A percentile compares a stretch with the other conserved stretches of the same genome.
Conservation (phyloP, 2,888 invertebrate genomes). For the Hedychridium roseum region DNA sequence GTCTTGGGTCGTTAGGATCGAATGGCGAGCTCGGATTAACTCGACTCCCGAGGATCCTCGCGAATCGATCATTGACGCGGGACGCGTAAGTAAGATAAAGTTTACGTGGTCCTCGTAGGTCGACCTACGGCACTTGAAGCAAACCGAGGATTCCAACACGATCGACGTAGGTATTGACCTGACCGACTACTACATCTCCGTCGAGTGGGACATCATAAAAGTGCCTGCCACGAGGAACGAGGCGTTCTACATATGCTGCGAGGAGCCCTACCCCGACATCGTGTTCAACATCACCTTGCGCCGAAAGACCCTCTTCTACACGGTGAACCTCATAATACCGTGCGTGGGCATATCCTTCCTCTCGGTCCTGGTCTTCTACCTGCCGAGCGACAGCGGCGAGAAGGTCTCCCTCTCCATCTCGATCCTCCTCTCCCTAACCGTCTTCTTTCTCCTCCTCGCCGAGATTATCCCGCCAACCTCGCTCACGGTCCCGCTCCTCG, state of each 20-base stretch:
- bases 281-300: constrained; percentile 96
- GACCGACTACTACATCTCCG: constrained; percentile 94
- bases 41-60: too few relatives aligned
- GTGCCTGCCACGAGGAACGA: constrained; percentile 91
- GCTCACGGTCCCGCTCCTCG: constrained; percentile 88
- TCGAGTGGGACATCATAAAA: constrained; percentile 98
- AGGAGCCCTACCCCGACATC: constrained; percentile 96
- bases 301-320: constrained; percentile 96
- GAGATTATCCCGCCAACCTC: constrained; percentile 96
- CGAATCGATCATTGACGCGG: too few relatives aligned
- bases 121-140: constrained; percentile 87
- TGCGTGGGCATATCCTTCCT: constrained; percentile 97
- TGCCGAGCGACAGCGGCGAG: constrained; percentile 97
- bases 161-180: constrained; percentile 92
- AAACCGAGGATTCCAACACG: constrained; percentile 85
- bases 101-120: constrained; percentile 69
- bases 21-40: too few relatives aligned
- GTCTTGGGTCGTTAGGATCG: too few relatives aligned
- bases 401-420: constrained; percentile 97
- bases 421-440: constrained; percentile 90
- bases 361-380: constrained; percentile 95
- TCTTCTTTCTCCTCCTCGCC: constrained; percentile 91
- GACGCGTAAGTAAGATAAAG: too few relatives aligned
- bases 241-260: constrained; percentile 95
- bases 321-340: constrained; percentile 95